A percentile compares a stretch with the other conserved stretches of the same genome.
Conservation (phyloP, 2,797 vertebrate species). For the Paratrypauchen microcephalus region DNA sequence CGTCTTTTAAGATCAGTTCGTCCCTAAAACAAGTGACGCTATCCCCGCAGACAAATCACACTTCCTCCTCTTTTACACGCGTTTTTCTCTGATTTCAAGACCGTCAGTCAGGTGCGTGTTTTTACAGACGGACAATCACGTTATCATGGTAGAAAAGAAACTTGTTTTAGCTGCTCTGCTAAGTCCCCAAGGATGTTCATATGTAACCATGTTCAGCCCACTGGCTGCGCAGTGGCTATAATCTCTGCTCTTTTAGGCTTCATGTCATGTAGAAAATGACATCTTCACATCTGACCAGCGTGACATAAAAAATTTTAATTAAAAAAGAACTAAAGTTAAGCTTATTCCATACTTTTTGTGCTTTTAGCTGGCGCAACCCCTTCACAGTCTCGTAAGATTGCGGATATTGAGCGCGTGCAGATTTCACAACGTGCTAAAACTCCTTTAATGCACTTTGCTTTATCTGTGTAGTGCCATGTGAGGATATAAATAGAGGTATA, state of each 20-base stretch:
- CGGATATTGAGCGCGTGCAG: no score
- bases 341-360: not conserved
- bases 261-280: not conserved
- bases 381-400: no score
- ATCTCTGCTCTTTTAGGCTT: no score
- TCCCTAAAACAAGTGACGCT: not conserved
- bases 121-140: not conserved
- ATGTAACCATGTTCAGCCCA: not conserved
- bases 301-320: not conserved
- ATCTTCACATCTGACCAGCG: not conserved
- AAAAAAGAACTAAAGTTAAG: not conserved
- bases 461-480: no score
- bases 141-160: not conserved
- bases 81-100: not conserved
- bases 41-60: not conserved
- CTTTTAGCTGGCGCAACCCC: not conserved
- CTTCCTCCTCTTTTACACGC: not conserved
- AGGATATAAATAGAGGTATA: no score
- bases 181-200: not conserved
- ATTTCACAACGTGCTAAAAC: no score
- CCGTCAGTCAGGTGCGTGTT: not conserved
- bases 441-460: no score
- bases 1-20: not conserved
- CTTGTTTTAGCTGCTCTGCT: not conserved
- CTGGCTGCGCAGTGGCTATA: not conserved